Conservation (phyloP, 2,797 vertebrate species). For the Phrynocephalus guinanensis region DNA sequence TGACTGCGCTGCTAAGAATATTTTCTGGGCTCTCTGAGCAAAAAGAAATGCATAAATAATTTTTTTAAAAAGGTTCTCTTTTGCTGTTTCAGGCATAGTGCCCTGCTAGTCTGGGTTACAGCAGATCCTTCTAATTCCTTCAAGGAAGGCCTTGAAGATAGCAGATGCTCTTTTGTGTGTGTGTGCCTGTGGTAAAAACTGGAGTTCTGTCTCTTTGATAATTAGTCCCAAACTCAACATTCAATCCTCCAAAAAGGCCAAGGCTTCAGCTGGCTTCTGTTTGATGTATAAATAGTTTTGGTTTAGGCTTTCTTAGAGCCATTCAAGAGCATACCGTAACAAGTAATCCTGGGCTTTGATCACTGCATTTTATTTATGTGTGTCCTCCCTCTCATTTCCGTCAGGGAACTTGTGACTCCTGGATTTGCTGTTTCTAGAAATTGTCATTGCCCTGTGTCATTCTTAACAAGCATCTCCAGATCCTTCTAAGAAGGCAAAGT, state of each 20-base stretch:
- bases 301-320: not conserved
- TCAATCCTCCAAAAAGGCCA: not conserved
- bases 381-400: not conserved
- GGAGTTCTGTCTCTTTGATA: slow-evolving; percentile 1
- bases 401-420: not conserved
- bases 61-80: not conserved
- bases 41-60: not conserved
- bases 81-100: slow-evolving; percentile 2
- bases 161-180: slow-evolving; percentile 24
- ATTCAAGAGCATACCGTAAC: slow-evolving; percentile 5
- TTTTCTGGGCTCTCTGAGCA: not conserved
- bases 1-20: not conserved
- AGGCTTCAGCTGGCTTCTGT: slow-evolving; percentile 9
- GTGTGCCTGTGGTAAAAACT: slow-evolving; percentile 1
- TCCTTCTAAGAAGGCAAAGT: not conserved
- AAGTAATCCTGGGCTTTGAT: slow-evolving; percentile 21
- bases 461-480: not conserved
- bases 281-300: slow-evolving; percentile 22
- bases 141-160: slow-evolving; percentile 3
- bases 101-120: not conserved
- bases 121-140: slow-evolving; percentile 38
- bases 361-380: not conserved
- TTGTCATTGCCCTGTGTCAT: not conserved
- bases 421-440: not conserved
- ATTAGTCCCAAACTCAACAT: not conserved